Conservation (phyloP, 2,113 vertebrate species). For the Rattus rattus region DNA sequence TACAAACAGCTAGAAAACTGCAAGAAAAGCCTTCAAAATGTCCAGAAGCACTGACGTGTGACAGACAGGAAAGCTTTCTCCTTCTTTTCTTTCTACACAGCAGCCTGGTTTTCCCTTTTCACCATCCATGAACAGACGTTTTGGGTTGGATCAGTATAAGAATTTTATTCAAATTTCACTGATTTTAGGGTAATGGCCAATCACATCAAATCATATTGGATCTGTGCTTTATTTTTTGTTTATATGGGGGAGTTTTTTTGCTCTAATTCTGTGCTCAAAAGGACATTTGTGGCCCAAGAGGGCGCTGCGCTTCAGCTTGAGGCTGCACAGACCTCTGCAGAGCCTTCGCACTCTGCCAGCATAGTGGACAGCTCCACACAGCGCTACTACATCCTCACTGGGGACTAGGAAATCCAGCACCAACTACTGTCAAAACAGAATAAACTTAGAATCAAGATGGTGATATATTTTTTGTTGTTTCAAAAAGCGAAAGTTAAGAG, state of each 20-base stretch:
- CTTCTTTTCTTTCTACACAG: constrained; percentile 60
- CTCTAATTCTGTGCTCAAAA: constrained; percentile 47
- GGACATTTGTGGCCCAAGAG: background rate
- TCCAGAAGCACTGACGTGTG: constrained; percentile 44
- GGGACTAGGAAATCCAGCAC: constrained; percentile 55
- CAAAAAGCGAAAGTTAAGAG: constrained; percentile 83
- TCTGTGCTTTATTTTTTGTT: background rate
- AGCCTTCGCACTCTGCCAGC: constrained; percentile 8
- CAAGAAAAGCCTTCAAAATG: constrained; percentile 57
- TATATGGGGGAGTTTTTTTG: background rate
- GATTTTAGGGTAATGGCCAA: constrained; percentile 54
- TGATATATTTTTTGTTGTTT: constrained; percentile 58
- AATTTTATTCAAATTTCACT: constrained; percentile 30
- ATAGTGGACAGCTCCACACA: constrained; percentile 49
- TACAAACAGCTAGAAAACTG: constrained; percentile 62
- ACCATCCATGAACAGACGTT: constrained; percentile 63
- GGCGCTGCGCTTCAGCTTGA: background rate
- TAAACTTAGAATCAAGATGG: constrained; percentile 60
- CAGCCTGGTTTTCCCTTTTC: constrained; percentile 81
- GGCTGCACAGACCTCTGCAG: constrained; percentile 34
- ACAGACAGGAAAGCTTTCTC: constrained; percentile 41
- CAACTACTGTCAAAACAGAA: constrained; percentile 55
- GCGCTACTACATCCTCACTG: constrained; percentile 54
- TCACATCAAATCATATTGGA: constrained; percentile 41
- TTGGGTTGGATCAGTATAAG: constrained; percentile 46